Evolutionary conservation across 2,888 invertebrate genomes (phyloP).

Genomic region (Autographa pulchrina): DNA sequence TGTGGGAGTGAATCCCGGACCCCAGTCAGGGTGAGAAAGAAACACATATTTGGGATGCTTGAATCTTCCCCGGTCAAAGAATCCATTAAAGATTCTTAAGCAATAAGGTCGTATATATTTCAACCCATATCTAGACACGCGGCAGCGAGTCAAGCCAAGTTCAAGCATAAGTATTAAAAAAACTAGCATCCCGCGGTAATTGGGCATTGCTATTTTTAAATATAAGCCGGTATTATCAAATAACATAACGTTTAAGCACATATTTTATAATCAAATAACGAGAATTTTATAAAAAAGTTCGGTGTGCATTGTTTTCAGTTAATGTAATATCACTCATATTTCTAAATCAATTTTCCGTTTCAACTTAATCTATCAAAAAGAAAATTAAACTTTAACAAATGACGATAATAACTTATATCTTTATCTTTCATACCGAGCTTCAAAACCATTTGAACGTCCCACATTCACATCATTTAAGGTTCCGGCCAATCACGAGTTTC

Average conservation of each 20-base stretch:
- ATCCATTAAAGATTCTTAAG: background rate
- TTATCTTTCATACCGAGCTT: conserved; percentile 43
- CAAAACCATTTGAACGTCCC: conserved; percentile 44
- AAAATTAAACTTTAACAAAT: background rate
- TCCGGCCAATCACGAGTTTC: conserved; percentile 67
- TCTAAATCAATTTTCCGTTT: no score
- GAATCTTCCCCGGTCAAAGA: background rate
- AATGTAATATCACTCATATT: no score
- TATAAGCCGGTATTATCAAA: no score
- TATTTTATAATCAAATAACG: no score
- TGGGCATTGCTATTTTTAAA: no score
- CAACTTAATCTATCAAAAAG: background rate
- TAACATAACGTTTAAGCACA: no score
- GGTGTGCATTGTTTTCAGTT: no score
- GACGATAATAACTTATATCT: conserved; percentile 8
- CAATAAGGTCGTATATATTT: background rate
- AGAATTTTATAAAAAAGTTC: no score
- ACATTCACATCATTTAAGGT: conserved; percentile 45
- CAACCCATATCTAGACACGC: no score
- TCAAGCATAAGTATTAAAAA: no score
- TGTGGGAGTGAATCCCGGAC: conserved; percentile 1
- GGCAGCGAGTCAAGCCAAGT: no score
- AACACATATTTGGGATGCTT: background rate
- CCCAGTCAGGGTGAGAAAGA: conserved; percentile 4
- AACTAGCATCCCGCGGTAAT: no score